Evolutionary conservation across 2,888 invertebrate genomes (phyloP), one percentile per base, ranked within the genome.

Genomic region (Heliconius aoede): DNA sequence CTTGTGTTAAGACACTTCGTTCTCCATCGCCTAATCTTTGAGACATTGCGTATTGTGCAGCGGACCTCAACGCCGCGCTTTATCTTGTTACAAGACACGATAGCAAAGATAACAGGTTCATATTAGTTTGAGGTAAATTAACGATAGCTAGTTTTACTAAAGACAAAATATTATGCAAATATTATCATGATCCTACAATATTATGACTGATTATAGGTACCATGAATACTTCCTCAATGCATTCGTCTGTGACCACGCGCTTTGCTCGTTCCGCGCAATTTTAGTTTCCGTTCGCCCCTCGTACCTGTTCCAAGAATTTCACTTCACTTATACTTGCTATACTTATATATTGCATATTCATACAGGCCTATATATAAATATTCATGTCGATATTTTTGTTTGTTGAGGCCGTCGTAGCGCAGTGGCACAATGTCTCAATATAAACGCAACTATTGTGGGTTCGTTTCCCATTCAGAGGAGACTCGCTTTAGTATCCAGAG

Each of bases 171-270:
- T 21, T 51, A 30, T 68, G 68, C 5, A 30, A 68, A 51, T 68
- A 24, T 68, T 13, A 4, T 15, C 46, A 46, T 46, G 46, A 46
- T 18, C 18, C 21, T 21, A 68, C 15, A 30, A 36, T 21, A 30
- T 68, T 30, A 51, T 69, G 30, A 51, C 55, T 30, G 51, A 69
- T 28, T 30, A 69, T 46, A 32, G 8, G 9, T 32, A 30, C 51
- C 15, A 28, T 28, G 21, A 62, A 21, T 32, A 64, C 77, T 82
- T 82, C 82, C 82, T 80, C 88, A 89, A 84, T 74, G 80, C 84
- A 84, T n/a, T 84, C 82, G 84, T 77, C 85, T 87, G 89, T 86
- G 85, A 88, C 88, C 83, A 85, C 80, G 78, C 77, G 79, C 73
- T 77, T 79, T 74, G 73, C 76, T 73, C 82, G 86, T 88, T 88